Percentiles rank a stretch among this genome's conserved stretches.
Evolutionary conservation across 1,140 invertebrate genomes (phyloP).

Genomic region (Rhyzopertha dominica): DNA sequence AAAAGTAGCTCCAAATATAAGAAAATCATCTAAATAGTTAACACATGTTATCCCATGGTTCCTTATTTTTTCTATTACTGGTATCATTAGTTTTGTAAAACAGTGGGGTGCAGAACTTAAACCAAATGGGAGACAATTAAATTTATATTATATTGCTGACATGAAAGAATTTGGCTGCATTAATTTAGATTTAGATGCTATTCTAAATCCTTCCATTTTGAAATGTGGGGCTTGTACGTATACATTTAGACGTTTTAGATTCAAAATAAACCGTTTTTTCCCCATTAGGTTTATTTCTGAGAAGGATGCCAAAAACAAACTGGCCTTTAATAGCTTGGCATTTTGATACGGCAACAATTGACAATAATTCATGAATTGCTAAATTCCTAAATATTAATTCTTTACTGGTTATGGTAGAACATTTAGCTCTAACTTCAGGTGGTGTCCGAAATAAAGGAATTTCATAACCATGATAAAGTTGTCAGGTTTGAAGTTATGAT

Average conservation of each 20-base stretch:
- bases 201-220: conserved; percentile 35
- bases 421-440: neutral
- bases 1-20: conserved; percentile 23
- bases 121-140: conserved; percentile 25
- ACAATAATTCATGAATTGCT: no score
- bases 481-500: no score
- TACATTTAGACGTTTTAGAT: conserved; percentile 35
- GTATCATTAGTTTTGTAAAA: conserved; percentile 31
- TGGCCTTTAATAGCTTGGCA: no score
- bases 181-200: conserved; percentile 25
- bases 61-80: conserved; percentile 15
- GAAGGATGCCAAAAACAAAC: conserved; percentile 33
- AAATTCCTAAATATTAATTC: neutral
- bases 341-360: no score
- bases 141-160: conserved; percentile 25
- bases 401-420: neutral
- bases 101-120: conserved; percentile 17
- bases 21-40: conserved; percentile 35
- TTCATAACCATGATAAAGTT: no score
- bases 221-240: conserved; percentile 31
- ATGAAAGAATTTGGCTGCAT: conserved; percentile 21
- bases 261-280: conserved; percentile 31
- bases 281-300: conserved; percentile 27
- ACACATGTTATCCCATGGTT: conserved; percentile 21
- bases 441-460: no score